phyloP scores from a whole-genome alignment of 2,797 vertebrate species.

The Gouania willdenowi region DNA sequence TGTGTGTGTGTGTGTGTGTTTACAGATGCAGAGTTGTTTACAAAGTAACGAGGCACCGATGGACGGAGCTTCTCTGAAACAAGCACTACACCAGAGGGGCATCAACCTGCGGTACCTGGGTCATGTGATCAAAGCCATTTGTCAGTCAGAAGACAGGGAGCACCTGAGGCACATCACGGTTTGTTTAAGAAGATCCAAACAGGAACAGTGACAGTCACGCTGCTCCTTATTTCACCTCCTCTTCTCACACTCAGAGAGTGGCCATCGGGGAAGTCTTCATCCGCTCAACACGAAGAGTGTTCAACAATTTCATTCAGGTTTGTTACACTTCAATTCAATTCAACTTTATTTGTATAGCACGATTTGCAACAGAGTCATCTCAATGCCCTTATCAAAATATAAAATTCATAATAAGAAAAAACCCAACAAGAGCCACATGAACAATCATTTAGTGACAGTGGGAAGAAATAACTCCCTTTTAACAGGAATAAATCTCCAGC shows the following conservation, averaged over 20 bases:
- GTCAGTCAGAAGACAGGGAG: slow-evolving; percentile 67
- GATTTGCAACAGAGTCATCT: too few species aligned
- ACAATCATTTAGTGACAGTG: too few species aligned
- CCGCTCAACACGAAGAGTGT: slow-evolving; percentile 73
- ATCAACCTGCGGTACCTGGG: slow-evolving; percentile 83
- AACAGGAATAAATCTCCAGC: too few species aligned
- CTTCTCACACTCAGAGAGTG: slow-evolving; percentile 65
- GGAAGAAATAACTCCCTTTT: too few species aligned
- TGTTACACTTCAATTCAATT: neutral
- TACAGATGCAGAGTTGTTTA: slow-evolving; percentile 72
- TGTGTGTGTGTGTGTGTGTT: neutral
- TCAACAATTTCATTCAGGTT: slow-evolving; percentile 80
- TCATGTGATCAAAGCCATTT: slow-evolving; percentile 63
- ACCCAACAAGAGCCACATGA: too few species aligned
- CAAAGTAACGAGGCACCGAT: slow-evolving; percentile 67
- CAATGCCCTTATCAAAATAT: too few species aligned
- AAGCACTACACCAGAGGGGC: slow-evolving; percentile 72
- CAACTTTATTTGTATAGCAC: too few species aligned
- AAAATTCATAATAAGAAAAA: too few species aligned
- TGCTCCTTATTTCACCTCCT: neutral
- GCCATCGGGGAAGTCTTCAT: slow-evolving; percentile 70
- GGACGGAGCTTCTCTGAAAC: slow-evolving; percentile 76
- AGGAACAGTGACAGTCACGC: neutral
- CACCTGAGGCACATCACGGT: slow-evolving; percentile 77
- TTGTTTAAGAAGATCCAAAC: slow-evolving; percentile 21